phyloP scores from a whole-genome alignment of 2,888 invertebrate species.

The Mythimna albipuncta region DNA sequence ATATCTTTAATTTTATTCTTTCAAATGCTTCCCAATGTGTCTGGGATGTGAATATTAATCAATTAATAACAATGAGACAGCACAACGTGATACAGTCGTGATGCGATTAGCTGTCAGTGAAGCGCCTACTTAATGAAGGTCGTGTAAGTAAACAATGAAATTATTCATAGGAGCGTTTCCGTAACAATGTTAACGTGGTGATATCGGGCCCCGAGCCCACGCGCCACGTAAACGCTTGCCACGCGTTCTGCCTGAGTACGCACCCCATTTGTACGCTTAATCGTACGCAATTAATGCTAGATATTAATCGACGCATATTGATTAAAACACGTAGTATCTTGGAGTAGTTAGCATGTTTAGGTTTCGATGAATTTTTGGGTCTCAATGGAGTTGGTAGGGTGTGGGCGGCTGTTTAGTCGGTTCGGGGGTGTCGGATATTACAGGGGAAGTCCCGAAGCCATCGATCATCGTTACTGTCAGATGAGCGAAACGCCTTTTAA shows the following conservation, averaged over 20 bases:
- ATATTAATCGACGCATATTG: constrained; percentile 52
- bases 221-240: constrained; percentile 36
- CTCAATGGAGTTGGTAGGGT: constrained; percentile 51
- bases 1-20: background rate
- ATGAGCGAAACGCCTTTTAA: constrained; percentile 82
- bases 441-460: constrained; percentile 82
- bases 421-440: constrained; percentile 81
- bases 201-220: constrained; percentile 15
- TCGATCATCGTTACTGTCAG: constrained; percentile 87
- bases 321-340: constrained; percentile 32
- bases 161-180: constrained; percentile 53
- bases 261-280: constrained; percentile 49
- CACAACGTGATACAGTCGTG: constrained; percentile 28
- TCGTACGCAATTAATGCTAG: constrained; percentile 50
- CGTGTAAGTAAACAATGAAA: constrained; percentile 57
- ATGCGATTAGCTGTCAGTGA: constrained; percentile 46
- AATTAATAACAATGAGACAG: constrained; percentile 21
- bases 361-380: constrained; percentile 51
- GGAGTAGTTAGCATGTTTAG: constrained; percentile 40
- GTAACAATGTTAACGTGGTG: constrained; percentile 47
- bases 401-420: constrained; percentile 61
- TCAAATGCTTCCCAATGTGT: background rate
- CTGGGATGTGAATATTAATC: constrained; percentile 7
- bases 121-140: constrained; percentile 53
- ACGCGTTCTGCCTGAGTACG: constrained; percentile 35